Percentiles rank a stretch among this genome's conserved stretches.
Evolutionary conservation across 2,888 invertebrate genomes (phyloP).

Genomic region (Metallyticus violacea): DNA sequence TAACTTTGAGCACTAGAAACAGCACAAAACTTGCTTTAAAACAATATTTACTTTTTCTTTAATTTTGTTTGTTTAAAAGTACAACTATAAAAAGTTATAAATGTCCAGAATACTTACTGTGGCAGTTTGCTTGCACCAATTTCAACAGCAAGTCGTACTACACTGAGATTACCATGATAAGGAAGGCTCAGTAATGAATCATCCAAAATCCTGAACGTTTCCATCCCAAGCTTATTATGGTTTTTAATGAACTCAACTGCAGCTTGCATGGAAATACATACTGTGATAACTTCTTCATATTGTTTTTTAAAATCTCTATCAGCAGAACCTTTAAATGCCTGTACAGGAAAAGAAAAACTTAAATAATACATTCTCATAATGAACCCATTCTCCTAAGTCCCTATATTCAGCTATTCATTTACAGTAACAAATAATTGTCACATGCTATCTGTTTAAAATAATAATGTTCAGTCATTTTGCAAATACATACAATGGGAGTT

Average conservation of each 20-base stretch:
- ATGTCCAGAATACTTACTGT: slow-evolving; percentile 40
- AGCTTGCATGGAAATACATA: slow-evolving; percentile 50
- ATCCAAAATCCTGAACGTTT: slow-evolving; percentile 46
- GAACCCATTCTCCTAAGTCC: not conserved
- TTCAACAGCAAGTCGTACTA: slow-evolving; percentile 51
- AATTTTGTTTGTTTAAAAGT: no score
- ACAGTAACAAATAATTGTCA: no score
- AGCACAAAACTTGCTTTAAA: no score
- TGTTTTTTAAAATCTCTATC: slow-evolving; percentile 39
- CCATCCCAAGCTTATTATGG: slow-evolving; percentile 30
- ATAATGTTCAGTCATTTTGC: no score
- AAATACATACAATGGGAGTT: no score
- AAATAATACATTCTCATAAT: not conserved
- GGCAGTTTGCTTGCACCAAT: slow-evolving; percentile 46
- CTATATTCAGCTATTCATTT: not conserved
- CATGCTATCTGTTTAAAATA: no score
- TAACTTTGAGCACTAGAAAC: no score
- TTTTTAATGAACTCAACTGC: slow-evolving; percentile 49
- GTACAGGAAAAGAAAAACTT: not conserved
- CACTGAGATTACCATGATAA: slow-evolving; percentile 56
- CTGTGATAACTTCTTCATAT: slow-evolving; percentile 47
- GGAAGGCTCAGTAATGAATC: slow-evolving; percentile 56
- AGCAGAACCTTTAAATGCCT: slow-evolving; percentile 47
- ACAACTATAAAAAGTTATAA: not conserved
- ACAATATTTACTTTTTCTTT: no score